A percentile compares a stretch with the other conserved stretches of the same genome.
Conservation (phyloP, 2,113 vertebrate genomes). For the Pelodiscus sinensis region DNA sequence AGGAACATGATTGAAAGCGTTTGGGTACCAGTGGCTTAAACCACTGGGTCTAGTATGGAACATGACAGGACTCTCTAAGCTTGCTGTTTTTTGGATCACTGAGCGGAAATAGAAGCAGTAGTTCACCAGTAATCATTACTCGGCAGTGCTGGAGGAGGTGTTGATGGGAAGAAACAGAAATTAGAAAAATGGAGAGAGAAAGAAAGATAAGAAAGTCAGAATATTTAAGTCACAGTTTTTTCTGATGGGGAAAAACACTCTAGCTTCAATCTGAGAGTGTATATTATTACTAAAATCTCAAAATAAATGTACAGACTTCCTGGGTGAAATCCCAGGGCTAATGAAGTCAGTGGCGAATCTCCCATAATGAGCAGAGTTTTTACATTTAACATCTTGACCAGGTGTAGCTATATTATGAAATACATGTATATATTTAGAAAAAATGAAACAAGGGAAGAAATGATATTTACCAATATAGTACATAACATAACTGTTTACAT, state of each 20-base stretch:
- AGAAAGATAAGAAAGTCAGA: neutral
- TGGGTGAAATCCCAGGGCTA: constrained; percentile 29
- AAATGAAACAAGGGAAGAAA: constrained; percentile 51
- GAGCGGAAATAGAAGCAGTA: constrained; percentile 21
- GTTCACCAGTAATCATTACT: constrained; percentile 31
- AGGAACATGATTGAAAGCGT: no score
- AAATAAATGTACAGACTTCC: constrained; percentile 3
- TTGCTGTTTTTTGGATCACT: constrained; percentile 22
- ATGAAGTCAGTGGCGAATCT: constrained; percentile 49
- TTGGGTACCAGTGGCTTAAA: no score
- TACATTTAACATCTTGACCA: constrained; percentile 38
- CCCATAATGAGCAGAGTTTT: constrained; percentile 40
- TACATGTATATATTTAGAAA: constrained; percentile 43
- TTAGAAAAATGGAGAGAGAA: constrained; percentile 30
- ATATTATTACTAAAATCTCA: constrained; percentile 46
- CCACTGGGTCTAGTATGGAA: neutral
- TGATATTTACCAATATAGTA: constrained; percentile 55
- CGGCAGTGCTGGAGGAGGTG: constrained; percentile 10
- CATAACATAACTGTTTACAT: constrained; percentile 63
- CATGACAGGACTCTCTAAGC: constrained; percentile 34
- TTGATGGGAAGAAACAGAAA: neutral
- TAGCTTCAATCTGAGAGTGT: constrained; percentile 13
- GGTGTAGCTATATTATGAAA: constrained; percentile 29
- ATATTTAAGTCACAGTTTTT: constrained; percentile 31
- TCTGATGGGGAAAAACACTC: constrained; percentile 15